Evolutionary conservation across 2,888 invertebrate genomes (phyloP), one percentile per base, ranked within the genome.

Genomic region (Malthinus flaveolus): DNA sequence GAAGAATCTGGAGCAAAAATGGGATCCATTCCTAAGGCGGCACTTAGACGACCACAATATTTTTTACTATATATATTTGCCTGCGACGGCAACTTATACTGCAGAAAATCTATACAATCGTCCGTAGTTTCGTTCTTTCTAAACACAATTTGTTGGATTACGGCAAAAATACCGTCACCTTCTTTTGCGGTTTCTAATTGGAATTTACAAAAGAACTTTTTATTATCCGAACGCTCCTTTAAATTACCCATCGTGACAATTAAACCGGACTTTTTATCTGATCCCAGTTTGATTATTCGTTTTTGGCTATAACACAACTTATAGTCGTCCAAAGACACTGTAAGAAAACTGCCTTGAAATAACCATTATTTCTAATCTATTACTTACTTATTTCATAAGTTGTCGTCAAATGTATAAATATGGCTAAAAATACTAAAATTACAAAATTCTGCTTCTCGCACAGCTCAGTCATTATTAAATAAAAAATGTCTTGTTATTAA

Each of bases 31-130:
- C 66, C 62, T 48, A 59, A 62, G 13, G 61, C 64, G 0, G 75
- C 73, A 59, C 79, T 73, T 10, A 76, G 59, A n/a, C 68, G 35
- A 1, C 78, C 80, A 63, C 80, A 80, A 59, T 74, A 73, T 62
- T 72, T 69, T 36, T 63, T 49, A 35, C 75, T 73, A 12, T 54
- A 44, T 10, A 66, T 54, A 13, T 71, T 61, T 51, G 71, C 60
- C 52, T 65, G 71, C 5, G 23, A 23, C 5, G 2, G 23, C 5
- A 5, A 23, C 5, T 23, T 23, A 60, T 79, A 79, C 71, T 79
- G 70, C 51, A 84, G 71, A 60, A 78, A 83, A 71, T 83, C 83
- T 11, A 82, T 70, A 58, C 84, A 83, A 13, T 76, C 72, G 1
- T 73, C 72, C 4, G 70, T 76, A 10, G 73, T 69, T 4, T 63